Percentiles rank a stretch among this genome's conserved stretches.
These are phyloP conservation scores for Venturia canescens DNA, from an alignment of 1,140 invertebrate species.

Conservation along the genomic window DNA sequence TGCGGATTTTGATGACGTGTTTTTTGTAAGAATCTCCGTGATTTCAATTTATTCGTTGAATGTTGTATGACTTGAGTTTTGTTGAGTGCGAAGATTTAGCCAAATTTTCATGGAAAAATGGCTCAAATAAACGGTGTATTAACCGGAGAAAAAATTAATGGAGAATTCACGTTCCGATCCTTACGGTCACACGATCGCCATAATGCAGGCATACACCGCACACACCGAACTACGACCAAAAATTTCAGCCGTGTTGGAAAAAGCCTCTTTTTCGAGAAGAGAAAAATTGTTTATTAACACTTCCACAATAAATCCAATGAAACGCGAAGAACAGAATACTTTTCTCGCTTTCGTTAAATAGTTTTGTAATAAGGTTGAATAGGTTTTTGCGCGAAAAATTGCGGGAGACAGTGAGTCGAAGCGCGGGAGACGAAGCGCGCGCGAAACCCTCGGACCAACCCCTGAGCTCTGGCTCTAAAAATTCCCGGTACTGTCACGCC, in stretches of 20 bases:
- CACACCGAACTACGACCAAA: not conserved
- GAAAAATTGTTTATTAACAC: no score
- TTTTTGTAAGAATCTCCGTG: slow-evolving; percentile 32
- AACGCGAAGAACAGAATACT: not conserved
- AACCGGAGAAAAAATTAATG: not conserved
- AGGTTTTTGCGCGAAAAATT: slow-evolving; percentile 54
- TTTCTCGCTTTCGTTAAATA: no score
- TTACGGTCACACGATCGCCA: slow-evolving; percentile 4
- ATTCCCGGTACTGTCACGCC: slow-evolving; percentile 66
- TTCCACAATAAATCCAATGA: no score
- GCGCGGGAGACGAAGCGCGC: slow-evolving; percentile 75
- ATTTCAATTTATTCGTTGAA: not conserved
- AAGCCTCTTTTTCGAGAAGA: not conserved
- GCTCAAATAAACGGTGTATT: not conserved
- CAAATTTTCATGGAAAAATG: no score
- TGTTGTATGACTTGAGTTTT: no score
- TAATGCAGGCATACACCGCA: slow-evolving; percentile 6
- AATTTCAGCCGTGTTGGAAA: not conserved
- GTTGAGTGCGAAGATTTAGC: no score
- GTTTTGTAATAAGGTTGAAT: no score
- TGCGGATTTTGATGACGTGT: slow-evolving; percentile 65
- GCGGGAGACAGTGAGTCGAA: slow-evolving; percentile 49
- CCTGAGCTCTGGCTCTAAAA: slow-evolving; percentile 54
- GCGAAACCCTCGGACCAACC: slow-evolving; percentile 72
- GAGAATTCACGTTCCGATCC: slow-evolving; percentile 3